phyloP scores from a whole-genome alignment of 2,888 invertebrate genomes.

The Caenorhabditis zanzibari region DNA sequence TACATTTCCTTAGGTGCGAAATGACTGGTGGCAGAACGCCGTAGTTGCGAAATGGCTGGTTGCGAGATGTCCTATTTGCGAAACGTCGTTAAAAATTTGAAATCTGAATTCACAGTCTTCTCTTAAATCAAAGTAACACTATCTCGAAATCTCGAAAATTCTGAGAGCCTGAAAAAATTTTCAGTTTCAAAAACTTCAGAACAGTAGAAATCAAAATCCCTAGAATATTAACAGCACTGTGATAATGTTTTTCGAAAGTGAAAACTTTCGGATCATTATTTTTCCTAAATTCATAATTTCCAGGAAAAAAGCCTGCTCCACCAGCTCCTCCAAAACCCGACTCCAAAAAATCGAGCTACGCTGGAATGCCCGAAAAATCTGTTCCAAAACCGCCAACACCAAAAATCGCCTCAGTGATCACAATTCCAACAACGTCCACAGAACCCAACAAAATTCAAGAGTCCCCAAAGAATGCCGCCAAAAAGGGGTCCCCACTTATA shows the following conservation, averaged over 20 bases:
- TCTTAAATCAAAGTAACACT: too few species aligned
- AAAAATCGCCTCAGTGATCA: conserved; percentile 10
- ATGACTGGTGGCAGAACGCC: too few species aligned
- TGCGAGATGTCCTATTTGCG: too few species aligned
- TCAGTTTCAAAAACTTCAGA: background rate
- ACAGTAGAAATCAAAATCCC: too few species aligned
- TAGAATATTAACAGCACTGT: too few species aligned
- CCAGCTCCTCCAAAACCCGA: background rate
- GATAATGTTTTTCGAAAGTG: too few species aligned
- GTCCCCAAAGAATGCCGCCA: background rate
- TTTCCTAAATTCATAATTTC: background rate
- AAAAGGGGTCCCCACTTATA: background rate
- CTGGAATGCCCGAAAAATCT: conserved; percentile 4
- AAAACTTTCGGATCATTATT: background rate
- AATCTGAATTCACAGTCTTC: too few species aligned
- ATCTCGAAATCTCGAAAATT: background rate
- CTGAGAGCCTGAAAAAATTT: background rate
- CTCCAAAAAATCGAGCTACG: background rate
- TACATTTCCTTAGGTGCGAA: too few species aligned
- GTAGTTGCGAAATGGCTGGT: too few species aligned
- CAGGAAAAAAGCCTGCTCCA: background rate
- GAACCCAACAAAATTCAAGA: background rate
- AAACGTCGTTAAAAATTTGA: too few species aligned
- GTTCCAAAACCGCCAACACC: background rate
- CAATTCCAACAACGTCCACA: background rate